A percentile compares a stretch with the other conserved stretches of the same genome.
phyloP scores from a whole-genome alignment of 2,797 vertebrate species.

The Neosilurus hyrtlii region DNA sequence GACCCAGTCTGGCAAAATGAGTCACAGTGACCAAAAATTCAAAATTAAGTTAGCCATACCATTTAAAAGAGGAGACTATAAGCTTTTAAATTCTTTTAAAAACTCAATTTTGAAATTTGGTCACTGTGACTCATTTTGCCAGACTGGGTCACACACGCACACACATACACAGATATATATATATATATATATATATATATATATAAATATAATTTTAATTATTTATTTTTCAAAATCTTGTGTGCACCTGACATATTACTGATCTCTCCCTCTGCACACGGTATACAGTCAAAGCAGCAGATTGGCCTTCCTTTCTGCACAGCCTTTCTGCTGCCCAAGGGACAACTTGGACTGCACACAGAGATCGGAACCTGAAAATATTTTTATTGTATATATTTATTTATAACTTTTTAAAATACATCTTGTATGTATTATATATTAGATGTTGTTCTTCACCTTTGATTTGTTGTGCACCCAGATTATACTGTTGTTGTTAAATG shows the following conservation, averaged over 20 bases:
- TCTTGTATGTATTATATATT: background rate
- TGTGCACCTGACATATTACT: conserved; percentile 41
- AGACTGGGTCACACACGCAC: no score
- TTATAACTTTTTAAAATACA: background rate
- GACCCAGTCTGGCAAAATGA: no score
- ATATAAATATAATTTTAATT: no score
- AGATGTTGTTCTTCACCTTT: conserved; percentile 29
- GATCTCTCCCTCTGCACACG: conserved; percentile 70
- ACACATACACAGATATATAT: no score
- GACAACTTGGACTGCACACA: conserved; percentile 44
- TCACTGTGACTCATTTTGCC: no score
- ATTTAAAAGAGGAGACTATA: no score
- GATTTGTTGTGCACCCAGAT: conserved; percentile 43
- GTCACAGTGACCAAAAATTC: no score
- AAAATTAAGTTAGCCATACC: no score
- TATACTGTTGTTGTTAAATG: conserved; percentile 34
- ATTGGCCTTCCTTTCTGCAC: conserved; percentile 64
- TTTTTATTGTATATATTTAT: background rate
- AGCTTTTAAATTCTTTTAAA: no score
- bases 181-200: no score
- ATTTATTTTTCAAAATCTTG: background rate
- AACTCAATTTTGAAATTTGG: no score
- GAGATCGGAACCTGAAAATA: conserved; percentile 48
- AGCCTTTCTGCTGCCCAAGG: conserved; percentile 47
- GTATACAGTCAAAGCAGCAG: conserved; percentile 63